Conservation (phyloP, 2,113 vertebrate genomes). For the Bagarius yarrelli region DNA sequence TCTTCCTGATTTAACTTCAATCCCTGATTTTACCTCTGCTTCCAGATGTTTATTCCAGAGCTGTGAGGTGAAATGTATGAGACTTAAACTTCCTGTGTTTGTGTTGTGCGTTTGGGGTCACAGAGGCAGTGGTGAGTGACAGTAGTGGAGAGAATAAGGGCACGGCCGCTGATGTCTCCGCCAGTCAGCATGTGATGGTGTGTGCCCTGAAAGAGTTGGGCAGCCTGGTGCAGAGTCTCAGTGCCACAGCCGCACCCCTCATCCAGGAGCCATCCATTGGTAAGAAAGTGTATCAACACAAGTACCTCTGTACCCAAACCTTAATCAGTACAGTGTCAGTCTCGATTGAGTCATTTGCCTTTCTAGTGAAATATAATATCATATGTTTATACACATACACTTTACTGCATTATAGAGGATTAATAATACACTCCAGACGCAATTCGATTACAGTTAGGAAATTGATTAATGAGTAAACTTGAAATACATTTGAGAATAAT, state of each 20-base stretch:
- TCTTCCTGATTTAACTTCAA: not conserved
- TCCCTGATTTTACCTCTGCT: not conserved
- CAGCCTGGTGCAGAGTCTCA: constrained; percentile 94
- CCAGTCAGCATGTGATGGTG: constrained; percentile 98
- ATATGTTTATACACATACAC: too few species aligned
- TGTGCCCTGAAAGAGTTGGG: constrained; percentile 95
- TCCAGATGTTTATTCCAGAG: not conserved
- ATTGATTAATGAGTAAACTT: too few species aligned
- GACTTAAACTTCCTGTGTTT: constrained; percentile 18
- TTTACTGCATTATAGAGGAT: not conserved
- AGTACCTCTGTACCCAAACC: too few species aligned
- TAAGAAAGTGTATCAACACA: too few species aligned
- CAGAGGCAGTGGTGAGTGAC: constrained; percentile 95
- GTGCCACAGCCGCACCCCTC: constrained; percentile 91
- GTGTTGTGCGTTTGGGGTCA: constrained; percentile 27
- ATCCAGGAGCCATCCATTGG: constrained; percentile 95
- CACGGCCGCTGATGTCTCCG: constrained; percentile 89
- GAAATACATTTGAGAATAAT: too few species aligned
- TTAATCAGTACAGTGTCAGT: too few species aligned
- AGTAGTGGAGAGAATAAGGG: constrained; percentile 89
- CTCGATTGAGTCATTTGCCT: not conserved
- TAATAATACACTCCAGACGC: not conserved
- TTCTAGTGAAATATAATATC: not conserved
- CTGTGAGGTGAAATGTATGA: not conserved
- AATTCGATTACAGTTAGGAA: not conserved